A percentile compares a stretch with the other conserved stretches of the same genome.
phyloP scores from a whole-genome alignment of 2,888 invertebrate genomes.

The Geophilus truncorum region DNA sequence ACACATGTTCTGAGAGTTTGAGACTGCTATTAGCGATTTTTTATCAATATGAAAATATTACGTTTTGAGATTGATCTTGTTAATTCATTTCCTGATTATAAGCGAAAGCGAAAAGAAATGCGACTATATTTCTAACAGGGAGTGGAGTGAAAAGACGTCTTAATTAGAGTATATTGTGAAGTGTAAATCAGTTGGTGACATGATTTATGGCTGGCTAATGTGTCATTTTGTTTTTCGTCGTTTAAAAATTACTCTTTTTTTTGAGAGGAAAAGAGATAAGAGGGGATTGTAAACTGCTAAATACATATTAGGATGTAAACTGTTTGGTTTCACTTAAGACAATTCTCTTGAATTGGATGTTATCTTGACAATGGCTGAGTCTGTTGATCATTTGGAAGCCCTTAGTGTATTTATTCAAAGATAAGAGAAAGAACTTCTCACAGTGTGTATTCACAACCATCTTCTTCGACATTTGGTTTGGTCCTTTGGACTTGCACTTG shows the following conservation, averaged over 20 bases:
- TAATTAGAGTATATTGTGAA: neutral
- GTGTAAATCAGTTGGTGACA: neutral
- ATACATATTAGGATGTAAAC: neutral
- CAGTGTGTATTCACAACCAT: neutral
- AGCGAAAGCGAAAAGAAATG: neutral
- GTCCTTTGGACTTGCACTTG: neutral
- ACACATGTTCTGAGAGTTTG: neutral
- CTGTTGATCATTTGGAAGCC: neutral
- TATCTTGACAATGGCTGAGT: neutral
- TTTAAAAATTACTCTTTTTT: neutral
- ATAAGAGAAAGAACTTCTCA: neutral
- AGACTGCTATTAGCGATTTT: neutral
- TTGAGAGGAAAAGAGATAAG: neutral
- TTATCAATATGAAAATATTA: neutral
- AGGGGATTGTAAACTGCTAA: neutral
- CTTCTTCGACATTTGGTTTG: neutral
- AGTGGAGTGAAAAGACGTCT: neutral
- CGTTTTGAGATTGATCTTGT: too few relatives aligned
- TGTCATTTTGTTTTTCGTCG: neutral
- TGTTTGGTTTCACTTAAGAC: neutral
- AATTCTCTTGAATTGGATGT: neutral
- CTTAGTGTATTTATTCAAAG: neutral
- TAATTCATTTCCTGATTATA: neutral
- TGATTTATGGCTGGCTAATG: neutral
- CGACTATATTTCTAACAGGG: neutral